Conservation (phyloP, 2,888 invertebrate genomes). For the Agonopterix subpropinquella region DNA sequence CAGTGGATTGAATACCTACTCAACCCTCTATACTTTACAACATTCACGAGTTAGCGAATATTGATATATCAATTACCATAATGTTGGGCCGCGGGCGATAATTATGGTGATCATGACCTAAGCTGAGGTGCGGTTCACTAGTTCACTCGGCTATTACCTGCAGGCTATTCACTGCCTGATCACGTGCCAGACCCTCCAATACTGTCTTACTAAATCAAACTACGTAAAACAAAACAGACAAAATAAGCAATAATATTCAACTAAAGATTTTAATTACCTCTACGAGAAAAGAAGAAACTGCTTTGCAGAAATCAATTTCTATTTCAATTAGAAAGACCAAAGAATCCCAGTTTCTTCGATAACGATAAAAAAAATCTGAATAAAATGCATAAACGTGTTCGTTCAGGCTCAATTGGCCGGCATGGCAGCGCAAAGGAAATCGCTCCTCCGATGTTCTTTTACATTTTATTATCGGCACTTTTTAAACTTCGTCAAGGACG, state of each 20-base stretch:
- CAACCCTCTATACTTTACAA: not conserved
- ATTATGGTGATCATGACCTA: slow-evolving; percentile 7
- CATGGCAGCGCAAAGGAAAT: slow-evolving; percentile 7
- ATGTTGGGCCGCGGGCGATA: slow-evolving; percentile 1
- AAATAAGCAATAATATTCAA: too few species aligned
- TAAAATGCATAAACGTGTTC: slow-evolving; percentile 9
- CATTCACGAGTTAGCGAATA: slow-evolving; percentile 2
- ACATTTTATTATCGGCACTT: slow-evolving; percentile 3
- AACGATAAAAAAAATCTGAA: not conserved
- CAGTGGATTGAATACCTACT: too few species aligned
- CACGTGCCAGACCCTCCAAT: slow-evolving; percentile 1
- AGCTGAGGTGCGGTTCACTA: slow-evolving; percentile 1
- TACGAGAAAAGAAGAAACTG: too few species aligned
- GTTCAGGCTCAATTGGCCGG: slow-evolving; percentile 9
- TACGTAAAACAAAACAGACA: too few species aligned
- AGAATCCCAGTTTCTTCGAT: not conserved
- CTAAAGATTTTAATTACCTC: too few species aligned
- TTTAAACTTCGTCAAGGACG: slow-evolving; percentile 3
- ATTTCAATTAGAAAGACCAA: not conserved
- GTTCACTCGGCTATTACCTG: slow-evolving; percentile 1
- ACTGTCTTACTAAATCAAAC: not conserved
- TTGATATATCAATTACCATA: slow-evolving; percentile 2
- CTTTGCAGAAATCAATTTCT: too few species aligned
- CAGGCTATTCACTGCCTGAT: not conserved
- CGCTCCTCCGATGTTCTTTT: slow-evolving; percentile 5